Conservation (phyloP, 2,113 vertebrate genomes). For the Diphyllodes magnificus region DNA sequence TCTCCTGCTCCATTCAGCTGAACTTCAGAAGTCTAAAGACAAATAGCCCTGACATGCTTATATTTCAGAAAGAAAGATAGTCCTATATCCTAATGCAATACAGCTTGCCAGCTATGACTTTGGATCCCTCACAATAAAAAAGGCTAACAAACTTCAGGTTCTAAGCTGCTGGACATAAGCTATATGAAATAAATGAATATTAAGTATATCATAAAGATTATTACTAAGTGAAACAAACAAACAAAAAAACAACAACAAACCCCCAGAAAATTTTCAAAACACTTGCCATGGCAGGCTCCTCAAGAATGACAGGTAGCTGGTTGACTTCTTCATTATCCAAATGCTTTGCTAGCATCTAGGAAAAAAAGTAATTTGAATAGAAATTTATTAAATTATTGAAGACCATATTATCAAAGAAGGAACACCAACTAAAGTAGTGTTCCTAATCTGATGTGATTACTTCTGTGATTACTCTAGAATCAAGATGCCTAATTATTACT, state of each 20-base stretch:
- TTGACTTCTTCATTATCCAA: conserved; percentile 62
- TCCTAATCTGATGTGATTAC: neutral
- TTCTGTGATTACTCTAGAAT: neutral
- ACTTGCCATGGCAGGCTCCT: conserved; percentile 72
- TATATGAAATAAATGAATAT: neutral
- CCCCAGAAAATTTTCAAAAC: neutral
- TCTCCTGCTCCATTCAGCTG: neutral
- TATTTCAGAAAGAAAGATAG: neutral
- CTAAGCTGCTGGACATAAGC: neutral
- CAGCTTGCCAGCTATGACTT: neutral
- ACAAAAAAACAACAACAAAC: neutral
- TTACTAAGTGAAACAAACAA: neutral
- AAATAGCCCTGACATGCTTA: neutral
- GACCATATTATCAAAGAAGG: neutral
- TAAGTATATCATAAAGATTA: neutral
- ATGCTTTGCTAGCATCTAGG: conserved; percentile 70
- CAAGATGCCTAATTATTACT: neutral
- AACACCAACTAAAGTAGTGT: neutral
- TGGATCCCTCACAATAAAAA: neutral
- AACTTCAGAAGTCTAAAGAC: neutral
- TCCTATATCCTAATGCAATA: neutral
- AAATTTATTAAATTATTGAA: neutral
- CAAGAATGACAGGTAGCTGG: conserved; percentile 68
- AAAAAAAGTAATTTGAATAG: neutral
- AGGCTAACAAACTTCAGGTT: neutral